Evolutionary conservation across 2,113 vertebrate species (phyloP).

Genomic region (Argyrosomus japonicus): DNA sequence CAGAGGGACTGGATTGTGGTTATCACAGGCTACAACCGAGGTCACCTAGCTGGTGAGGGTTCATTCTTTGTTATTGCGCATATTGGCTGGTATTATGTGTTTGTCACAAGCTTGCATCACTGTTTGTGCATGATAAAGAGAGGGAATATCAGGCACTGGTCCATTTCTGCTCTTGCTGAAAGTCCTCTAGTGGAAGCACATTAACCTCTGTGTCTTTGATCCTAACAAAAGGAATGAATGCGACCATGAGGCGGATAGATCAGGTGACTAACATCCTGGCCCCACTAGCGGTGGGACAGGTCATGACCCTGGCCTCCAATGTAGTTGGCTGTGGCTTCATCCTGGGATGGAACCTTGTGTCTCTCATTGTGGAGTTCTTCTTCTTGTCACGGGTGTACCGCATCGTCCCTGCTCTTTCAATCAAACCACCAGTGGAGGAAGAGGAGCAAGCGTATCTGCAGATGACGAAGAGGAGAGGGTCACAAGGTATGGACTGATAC

Average conservation of each 20-base stretch:
- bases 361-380: conserved; percentile 84
- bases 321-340: conserved; percentile 87
- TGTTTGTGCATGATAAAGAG: neutral
- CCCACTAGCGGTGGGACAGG: conserved; percentile 84
- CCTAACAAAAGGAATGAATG: conserved; percentile 83
- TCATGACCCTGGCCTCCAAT: conserved; percentile 86
- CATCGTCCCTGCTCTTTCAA: conserved; percentile 84
- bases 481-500: conserved; percentile 67
- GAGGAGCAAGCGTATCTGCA: conserved; percentile 72
- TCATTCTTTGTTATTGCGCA: neutral
- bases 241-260: conserved; percentile 83
- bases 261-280: conserved; percentile 86
- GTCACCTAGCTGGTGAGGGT: conserved; percentile 82
- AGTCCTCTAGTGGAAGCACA: conserved; percentile 6
- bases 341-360: conserved; percentile 87
- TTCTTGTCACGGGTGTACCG: conserved; percentile 86
- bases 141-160: neutral
- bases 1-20: conserved; percentile 86
- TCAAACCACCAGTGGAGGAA: conserved; percentile 75
- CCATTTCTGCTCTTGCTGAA: conserved; percentile 7
- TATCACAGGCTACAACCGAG: conserved; percentile 83
- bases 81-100: conserved; percentile 12
- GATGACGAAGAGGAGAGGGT: conserved; percentile 68
- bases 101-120: neutral
- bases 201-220: conserved; percentile 64